phyloP scores from a whole-genome alignment of 1,140 invertebrate species.

The Riptortus pedestris region DNA sequence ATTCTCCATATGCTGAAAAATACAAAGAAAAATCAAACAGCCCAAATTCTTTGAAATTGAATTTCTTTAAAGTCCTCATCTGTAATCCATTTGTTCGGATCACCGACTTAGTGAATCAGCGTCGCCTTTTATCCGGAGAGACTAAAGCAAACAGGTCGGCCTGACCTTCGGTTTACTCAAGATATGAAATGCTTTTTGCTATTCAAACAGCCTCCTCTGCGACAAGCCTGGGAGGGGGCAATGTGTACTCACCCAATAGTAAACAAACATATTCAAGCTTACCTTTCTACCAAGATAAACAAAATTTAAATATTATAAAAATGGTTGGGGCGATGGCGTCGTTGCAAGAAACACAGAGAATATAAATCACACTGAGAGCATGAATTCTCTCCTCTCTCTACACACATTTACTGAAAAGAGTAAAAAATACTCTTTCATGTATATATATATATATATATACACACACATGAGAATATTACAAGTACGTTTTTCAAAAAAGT shows the following conservation, averaged over 20 bases:
- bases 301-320: conserved; percentile 19
- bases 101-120: too few species aligned
- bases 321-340: not conserved
- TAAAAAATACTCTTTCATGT: too few species aligned
- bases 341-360: not conserved
- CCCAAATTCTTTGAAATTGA: too few species aligned
- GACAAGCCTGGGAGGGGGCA: not conserved
- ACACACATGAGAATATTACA: too few species aligned
- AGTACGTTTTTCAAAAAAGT: too few species aligned
- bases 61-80: not conserved
- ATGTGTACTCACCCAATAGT: conserved; percentile 3
- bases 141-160: not conserved
- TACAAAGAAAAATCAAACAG: too few species aligned
- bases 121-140: not conserved
- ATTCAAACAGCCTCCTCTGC: conserved; percentile 6
- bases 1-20: too few species aligned
- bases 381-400: not conserved
- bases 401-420: too few species aligned
- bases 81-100: not conserved
- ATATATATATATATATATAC: too few species aligned
- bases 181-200: conserved; percentile 18
- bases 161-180: conserved; percentile 5
- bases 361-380: conserved; percentile 3
- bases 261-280: conserved; percentile 17
- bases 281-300: conserved; percentile 1